Conservation (phyloP, 2,797 vertebrate species). For the Clarias laeviceps region DNA sequence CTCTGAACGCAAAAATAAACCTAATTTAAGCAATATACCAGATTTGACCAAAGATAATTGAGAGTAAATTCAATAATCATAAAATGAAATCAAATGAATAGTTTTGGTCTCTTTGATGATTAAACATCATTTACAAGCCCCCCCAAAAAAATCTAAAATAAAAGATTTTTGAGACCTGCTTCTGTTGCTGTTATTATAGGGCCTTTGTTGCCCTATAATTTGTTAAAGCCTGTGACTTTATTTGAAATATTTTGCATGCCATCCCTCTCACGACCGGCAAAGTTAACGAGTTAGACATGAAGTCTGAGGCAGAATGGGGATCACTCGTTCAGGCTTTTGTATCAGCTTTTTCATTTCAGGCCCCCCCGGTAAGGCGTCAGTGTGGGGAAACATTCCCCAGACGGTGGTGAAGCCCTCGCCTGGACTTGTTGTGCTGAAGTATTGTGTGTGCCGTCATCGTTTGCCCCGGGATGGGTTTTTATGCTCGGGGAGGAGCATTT, state of each 20-base stretch:
- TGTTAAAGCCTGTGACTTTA: background rate
- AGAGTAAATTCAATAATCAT: background rate
- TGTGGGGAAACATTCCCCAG: slow-evolving; percentile 40
- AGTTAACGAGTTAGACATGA: slow-evolving; percentile 6
- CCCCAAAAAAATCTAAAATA: background rate
- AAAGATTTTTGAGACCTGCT: background rate
- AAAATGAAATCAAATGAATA: too few relatives aligned
- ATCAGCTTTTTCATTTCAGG: slow-evolving; percentile 14
- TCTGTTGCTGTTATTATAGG: slow-evolving; percentile 9
- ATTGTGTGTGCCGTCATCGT: slow-evolving; percentile 71
- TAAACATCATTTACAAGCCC: too few relatives aligned
- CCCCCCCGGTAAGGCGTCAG: slow-evolving; percentile 15
- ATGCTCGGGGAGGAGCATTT: slow-evolving; percentile 40
- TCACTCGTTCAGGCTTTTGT: slow-evolving; percentile 20
- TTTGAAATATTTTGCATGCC: background rate
- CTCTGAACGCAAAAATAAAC: background rate
- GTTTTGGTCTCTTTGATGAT: too few relatives aligned
- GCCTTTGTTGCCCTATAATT: slow-evolving; percentile 9
- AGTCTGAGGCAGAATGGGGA: background rate
- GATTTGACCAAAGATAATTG: background rate
- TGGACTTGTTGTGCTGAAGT: slow-evolving; percentile 70
- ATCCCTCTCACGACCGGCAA: background rate
- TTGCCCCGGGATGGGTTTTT: slow-evolving; percentile 69
- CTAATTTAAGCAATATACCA: background rate
- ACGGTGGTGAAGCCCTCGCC: slow-evolving; percentile 58